Base-by-base conservation (phyloP, 2,113 vertebrate genomes). In the Copsychus sechellarum region DNA sequence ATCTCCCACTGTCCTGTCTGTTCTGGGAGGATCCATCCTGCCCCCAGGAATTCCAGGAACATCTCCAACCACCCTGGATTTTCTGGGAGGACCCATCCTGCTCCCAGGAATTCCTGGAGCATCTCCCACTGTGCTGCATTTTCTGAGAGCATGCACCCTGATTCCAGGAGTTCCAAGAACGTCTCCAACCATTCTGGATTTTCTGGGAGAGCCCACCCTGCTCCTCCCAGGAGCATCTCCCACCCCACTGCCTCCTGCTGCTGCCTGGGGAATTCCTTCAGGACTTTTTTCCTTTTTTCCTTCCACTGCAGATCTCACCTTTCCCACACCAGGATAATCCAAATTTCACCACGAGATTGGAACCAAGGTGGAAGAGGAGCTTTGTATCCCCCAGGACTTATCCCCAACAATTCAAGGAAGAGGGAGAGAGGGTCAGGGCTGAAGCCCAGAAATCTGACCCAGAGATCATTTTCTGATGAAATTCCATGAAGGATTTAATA, bases 251-350 rank as follows among this genome's bases (percentile, higher is more conserved):
- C 3, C 40, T 65, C 5, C 71, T 48, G 29, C 50, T 51, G 4
- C 11, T 43, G 23, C 53, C 47, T 33, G 9, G 11, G 36, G 62
- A 6, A 31, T 48, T 18, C 50, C 77, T 25, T 11, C 72, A 36
- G 53, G 20, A 10, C 2, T 10, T 29, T n/a, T 12, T 25, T 11
- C 76, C 5, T 15, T 42, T 74, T 82, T 72, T 54, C 51, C 15
- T 31, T 40, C 3, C 43, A 2, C 19, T 1, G 11, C 1, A 1
- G 31, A 6, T 9, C 14, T n/a, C 17, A 1, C 61, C 61, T 56
- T 56, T 17, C 12, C 14, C 38, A 12, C 16, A 28, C 3, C 20
- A 16, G 26, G 24, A 48, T 18, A 43, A n/a, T 6, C 48, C 78
- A 12, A 28, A 58, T 34, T 38, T 36, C 88, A 14, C 6, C 5